phyloP scores from a whole-genome alignment of 2,113 vertebrate genomes.

The Mus spicilegus region DNA sequence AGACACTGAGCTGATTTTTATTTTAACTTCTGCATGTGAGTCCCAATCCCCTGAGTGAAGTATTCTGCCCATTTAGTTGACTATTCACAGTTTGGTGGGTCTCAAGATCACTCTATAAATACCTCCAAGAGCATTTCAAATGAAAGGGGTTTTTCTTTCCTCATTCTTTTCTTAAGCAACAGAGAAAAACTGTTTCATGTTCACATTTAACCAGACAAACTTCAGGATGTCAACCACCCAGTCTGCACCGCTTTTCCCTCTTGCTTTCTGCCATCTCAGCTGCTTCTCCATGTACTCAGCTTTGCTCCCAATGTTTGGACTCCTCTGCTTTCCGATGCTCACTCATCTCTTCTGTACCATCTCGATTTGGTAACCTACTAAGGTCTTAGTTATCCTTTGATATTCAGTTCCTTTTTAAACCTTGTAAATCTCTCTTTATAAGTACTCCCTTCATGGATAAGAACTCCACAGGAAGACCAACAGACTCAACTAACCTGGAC shows the following conservation, averaged over 20 bases:
- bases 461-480: no score
- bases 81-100: slow-evolving; percentile 1
- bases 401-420: background rate
- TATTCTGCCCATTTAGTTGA: slow-evolving; percentile 32
- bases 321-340: background rate
- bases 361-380: background rate
- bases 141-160: background rate
- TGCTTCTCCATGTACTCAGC: background rate
- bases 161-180: background rate
- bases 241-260: background rate
- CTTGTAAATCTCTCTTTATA: background rate
- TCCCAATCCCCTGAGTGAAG: slow-evolving; percentile 15
- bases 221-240: background rate
- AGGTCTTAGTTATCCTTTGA: background rate
- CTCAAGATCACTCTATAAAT: slow-evolving; percentile 29
- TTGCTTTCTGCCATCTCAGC: background rate
- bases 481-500: no score
- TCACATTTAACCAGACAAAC: background rate
- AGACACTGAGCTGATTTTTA: slow-evolving; percentile 34
- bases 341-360: background rate
- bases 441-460: background rate
- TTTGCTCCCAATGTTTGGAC: background rate
- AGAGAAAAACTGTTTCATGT: background rate
- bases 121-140: slow-evolving; percentile 9
- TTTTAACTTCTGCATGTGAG: slow-evolving; percentile 33